A percentile compares a stretch with the other conserved stretches of the same genome.
Conservation (phyloP, 1,140 invertebrate species). For the Caenorhabditis latens region DNA sequence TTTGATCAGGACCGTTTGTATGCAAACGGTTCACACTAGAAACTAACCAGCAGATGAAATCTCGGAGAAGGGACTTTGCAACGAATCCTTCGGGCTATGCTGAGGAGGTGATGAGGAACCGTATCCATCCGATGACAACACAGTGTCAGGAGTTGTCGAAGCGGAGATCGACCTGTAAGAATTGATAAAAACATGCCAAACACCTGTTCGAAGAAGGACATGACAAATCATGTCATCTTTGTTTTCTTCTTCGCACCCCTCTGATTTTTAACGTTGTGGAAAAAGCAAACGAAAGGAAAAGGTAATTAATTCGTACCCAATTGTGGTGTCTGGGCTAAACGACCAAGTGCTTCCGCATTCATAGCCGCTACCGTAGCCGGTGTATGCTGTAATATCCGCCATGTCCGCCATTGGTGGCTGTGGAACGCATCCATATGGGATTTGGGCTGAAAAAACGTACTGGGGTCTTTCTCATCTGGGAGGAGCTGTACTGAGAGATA, state of each 20-base stretch:
- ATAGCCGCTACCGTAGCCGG: conserved; percentile 59
- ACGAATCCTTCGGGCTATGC: conserved; percentile 15
- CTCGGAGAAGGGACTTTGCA: conserved; percentile 14
- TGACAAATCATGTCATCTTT: conserved; percentile 14
- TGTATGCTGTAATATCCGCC: conserved; percentile 60
- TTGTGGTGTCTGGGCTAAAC: conserved; percentile 55
- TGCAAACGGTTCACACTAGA: neutral
- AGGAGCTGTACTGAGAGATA: no score
- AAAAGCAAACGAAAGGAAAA: conserved; percentile 4
- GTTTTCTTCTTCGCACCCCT: neutral
- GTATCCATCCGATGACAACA: conserved; percentile 38
- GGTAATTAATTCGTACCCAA: conserved; percentile 53
- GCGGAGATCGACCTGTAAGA: conserved; percentile 31
- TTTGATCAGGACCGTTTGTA: neutral
- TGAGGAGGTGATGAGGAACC: conserved; percentile 14
- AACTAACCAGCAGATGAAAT: conserved; percentile 18
- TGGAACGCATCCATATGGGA: conserved; percentile 51
- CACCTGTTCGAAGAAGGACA: neutral
- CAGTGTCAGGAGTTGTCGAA: conserved; percentile 52
- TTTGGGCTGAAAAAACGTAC: conserved; percentile 16
- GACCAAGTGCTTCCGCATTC: conserved; percentile 60
- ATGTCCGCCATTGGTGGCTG: conserved; percentile 61
- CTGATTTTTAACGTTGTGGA: neutral
- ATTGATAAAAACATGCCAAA: neutral
- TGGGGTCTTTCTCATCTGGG: no score